Evolutionary conservation across 2,888 invertebrate species (phyloP), one percentile per base, ranked within the genome.

Genomic region (Apoda limacodes): DNA sequence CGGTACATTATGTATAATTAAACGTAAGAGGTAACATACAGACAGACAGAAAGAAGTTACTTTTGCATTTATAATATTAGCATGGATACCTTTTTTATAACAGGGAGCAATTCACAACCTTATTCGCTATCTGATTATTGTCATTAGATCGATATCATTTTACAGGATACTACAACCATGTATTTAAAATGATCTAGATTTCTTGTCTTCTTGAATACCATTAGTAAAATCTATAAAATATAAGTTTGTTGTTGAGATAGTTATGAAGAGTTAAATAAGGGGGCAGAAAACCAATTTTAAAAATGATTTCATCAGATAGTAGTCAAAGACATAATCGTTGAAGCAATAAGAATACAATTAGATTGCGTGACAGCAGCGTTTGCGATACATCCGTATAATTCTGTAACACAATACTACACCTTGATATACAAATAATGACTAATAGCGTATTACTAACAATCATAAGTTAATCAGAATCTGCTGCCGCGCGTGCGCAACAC

Each of bases 351-450:
- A 6, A 6, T 17, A 17, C 7, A 17, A 7, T 7, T n/a, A n/a
- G 17, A 17, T 17, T 7, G 17, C 17, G 17, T 17, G 17, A 5
- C 17, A 17, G 5, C 17, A 7, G 5, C 17, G 7, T 5, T 7
- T 17, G 17, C 17, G 7, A 17, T 17, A 17, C 17, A 17, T 17
- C 17, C 17, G 17, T 7, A 17, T 17, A 17, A 17, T 17, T 5
- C 17, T 17, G 7, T 17, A 51, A 51, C 52, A 46, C 48, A 46
- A 45, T 48, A 46, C 43, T 56, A 50, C 55, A 53, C 60, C 60
- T 58, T 74, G 68, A 75, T 75, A 69, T 66, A 72, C 64, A 72
- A 71, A 74, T 75, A 75, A 75, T 72, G 59, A 68, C 58, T 55
- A 52, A 57, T 57, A 55, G 53, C 51, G 57, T 54, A 59, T 53